Evolutionary conservation across 2,113 vertebrate genomes (phyloP).

Genomic region (Sinocyclocheilus anophthalmus): DNA sequence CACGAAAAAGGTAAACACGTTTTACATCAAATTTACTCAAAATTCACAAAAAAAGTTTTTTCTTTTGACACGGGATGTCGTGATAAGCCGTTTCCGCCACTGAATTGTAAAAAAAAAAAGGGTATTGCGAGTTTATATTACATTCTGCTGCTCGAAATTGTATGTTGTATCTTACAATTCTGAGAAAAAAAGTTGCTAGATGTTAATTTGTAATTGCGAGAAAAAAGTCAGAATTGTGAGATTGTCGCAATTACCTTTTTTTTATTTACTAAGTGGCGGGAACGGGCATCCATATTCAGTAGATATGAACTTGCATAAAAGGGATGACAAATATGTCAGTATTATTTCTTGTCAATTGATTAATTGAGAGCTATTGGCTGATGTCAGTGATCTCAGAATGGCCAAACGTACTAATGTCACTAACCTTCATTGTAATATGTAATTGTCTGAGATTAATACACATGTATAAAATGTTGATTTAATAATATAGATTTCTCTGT

Average conservation of each 20-base stretch:
- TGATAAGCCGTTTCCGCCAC: too few species aligned
- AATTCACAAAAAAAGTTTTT: neutral
- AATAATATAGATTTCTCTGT: neutral
- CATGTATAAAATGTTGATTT: conserved; percentile 3
- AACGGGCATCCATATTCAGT: neutral
- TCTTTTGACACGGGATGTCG: too few species aligned
- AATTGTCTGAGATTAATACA: neutral
- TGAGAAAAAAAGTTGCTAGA: too few species aligned
- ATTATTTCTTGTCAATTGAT: neutral
- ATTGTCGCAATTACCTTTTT: too few species aligned
- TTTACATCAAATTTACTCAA: neutral
- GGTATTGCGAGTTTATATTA: too few species aligned
- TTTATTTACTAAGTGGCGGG: too few species aligned
- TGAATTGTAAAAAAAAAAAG: too few species aligned
- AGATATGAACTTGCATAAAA: neutral
- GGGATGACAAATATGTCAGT: neutral
- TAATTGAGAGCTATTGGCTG: neutral
- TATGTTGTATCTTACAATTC: too few species aligned
- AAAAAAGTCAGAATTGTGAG: too few species aligned
- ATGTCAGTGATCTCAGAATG: neutral
- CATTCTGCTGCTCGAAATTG: too few species aligned
- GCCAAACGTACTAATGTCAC: neutral
- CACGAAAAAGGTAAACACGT: neutral
- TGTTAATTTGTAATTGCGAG: too few species aligned
- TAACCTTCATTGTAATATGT: neutral